Evolutionary conservation across 2,888 invertebrate genomes (phyloP), one percentile per base, ranked within the genome.

Genomic region (Lepidonotus clava): DNA sequence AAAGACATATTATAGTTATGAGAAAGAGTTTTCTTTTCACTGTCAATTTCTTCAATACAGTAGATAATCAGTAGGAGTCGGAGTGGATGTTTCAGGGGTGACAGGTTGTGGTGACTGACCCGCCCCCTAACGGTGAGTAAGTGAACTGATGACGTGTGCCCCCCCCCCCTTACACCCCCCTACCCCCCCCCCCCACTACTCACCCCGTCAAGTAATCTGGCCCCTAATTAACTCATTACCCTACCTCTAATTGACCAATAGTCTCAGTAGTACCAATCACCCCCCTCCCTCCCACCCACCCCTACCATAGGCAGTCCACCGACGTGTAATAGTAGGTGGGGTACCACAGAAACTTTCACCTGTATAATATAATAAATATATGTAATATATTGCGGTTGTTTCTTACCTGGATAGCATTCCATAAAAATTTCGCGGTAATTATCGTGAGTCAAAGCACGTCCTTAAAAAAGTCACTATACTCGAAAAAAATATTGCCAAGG

Each of bases 71-170:
- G n/a, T 56, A n/a, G n/a, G 56, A n/a, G n/a, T 56, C 14, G 56
- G 56, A 11, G 56, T 56, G n/a, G 14, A 56, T 8, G 56, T 56
- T 5, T n/a, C 14, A n/a, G 56, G 56, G 67, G 28, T 28, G 67
- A 11, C 5, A 34, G 11, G 34, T 32, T 21, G 34, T 6, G 36
- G 4, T 11, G 14, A 38, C 18, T 71, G 71, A 71, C 34, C 71
- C n/a, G 24, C 2, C 36, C 38, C 71, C 34, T 71, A 38, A 71
- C 38, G 71, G 38, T 71, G 71, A 71, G 71, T 71, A 71, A 71
- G 34, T 71, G 5, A 36, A 14, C 38, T 1, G 71, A 71, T 71
- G 71, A 71, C 71, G 71, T 71, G 71, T 34, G 14, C 38, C 36
- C 71, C 71, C 38, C 36, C 71, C 8, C 0, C 14, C 0, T 46